Percentiles rank a stretch among this genome's conserved stretches.
These are phyloP conservation scores for Lithophane leautieri DNA, from an alignment of 2,888 invertebrate species.

Conservation along the genomic window DNA sequence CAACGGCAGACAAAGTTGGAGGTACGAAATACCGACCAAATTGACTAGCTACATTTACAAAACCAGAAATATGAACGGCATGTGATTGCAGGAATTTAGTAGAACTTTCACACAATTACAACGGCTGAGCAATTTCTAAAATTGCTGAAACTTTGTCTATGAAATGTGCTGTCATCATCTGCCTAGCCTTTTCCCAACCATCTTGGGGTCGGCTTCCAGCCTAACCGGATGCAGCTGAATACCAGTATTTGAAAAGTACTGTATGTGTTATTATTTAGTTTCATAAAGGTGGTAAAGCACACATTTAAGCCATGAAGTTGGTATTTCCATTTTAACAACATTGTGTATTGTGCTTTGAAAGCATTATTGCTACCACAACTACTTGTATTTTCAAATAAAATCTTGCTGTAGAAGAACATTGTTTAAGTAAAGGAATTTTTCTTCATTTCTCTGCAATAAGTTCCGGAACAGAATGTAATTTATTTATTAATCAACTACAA, in stretches of 20 bases:
- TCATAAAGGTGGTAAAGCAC: background rate
- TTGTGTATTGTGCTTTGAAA: background rate
- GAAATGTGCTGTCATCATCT: no score
- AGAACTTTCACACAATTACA: conserved; percentile 25
- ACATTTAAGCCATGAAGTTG: background rate
- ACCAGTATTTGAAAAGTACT: no score
- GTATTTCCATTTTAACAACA: background rate
- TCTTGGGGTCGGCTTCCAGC: no score
- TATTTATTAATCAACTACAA: background rate
- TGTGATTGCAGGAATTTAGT: conserved; percentile 26
- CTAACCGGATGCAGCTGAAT: no score
- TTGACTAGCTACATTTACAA: conserved; percentile 9
- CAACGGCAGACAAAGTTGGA: conserved; percentile 33
- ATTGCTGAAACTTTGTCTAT: conserved; percentile 12
- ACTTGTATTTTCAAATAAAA: conserved; percentile 17
- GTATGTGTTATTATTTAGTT: background rate
- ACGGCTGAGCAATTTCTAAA: conserved; percentile 16
- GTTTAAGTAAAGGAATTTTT: background rate
- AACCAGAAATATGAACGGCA: conserved; percentile 12
- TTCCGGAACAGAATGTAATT: conserved; percentile 12
- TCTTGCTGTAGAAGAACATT: background rate
- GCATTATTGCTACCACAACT: conserved; percentile 13
- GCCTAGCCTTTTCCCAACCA: no score
- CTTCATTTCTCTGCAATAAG: conserved; percentile 2
- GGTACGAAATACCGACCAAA: conserved; percentile 11